Evolutionary conservation across 1,140 invertebrate species (phyloP), one percentile per base, ranked within the genome.

Genomic region (Drosophila trapezifrons): DNA sequence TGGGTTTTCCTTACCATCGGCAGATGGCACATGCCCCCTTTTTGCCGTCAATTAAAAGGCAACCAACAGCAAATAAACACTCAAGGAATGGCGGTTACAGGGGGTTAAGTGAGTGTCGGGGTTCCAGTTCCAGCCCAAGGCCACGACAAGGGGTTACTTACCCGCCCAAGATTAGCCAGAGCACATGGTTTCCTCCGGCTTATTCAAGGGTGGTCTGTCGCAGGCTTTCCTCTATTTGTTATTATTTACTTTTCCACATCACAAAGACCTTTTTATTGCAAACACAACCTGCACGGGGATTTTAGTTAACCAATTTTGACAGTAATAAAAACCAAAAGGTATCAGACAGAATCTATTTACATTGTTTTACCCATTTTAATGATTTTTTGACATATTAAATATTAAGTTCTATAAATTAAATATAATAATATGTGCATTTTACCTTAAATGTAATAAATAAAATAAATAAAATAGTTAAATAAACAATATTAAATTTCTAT

Each of bases 21-120:
- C 81, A 85, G 81, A 82, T 86, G 82, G 65, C 83, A 87, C 65
- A 79, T 72, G 60, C 67, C 74, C 58, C 76, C 74, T 83, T 80
- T 56, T 76, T 86, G 78, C 70, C 83, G 65, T 72, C 83, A 86
- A 86, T 86, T 86, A 89, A 76, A 82, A 78, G 20, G 38, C 43
- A 64, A 46, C 55, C 51, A 71, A 67, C 29, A 55, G 29, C 29
- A 72, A 65, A 56, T 56, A 71, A 77, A 64, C 37, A 43, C 49
- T 46, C 22, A 76, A 80, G 80, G 69, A 85, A 76, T 69, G 80
- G 80, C 63, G 18, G 49, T 22, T 37, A 64, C 54, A 81, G 65
- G 46, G 58, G 27, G 42, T 52, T 25, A 59, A 49, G 49, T 43
- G 38, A 51, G 49, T 38, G 43, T 52, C 49, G 29, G 18, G 49